phyloP scores from a whole-genome alignment of 2,888 invertebrate genomes.

The Drosophila merina region DNA sequence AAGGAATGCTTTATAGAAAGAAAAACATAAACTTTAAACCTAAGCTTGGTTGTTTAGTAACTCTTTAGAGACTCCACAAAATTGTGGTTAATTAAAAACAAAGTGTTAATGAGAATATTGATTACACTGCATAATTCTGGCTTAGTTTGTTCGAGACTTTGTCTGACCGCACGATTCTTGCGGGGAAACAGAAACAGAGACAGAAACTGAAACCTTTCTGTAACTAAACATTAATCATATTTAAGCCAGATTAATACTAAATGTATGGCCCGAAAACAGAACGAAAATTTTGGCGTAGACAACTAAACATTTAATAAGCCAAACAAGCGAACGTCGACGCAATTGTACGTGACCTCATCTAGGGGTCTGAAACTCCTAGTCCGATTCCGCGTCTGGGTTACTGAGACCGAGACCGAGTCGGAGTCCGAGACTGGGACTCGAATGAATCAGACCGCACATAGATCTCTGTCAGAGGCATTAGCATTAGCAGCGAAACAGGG shows the following conservation, averaged over 20 bases:
- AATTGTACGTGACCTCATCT: slow-evolving; percentile 66
- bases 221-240: slow-evolving; percentile 67
- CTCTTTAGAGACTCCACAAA: background rate
- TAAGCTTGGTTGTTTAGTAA: no score
- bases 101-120: slow-evolving; percentile 21
- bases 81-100: slow-evolving; percentile 30
- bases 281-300: slow-evolving; percentile 31
- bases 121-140: slow-evolving; percentile 25
- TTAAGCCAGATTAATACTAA: slow-evolving; percentile 65
- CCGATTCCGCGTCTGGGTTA: background rate
- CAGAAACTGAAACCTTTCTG: slow-evolving; percentile 26
- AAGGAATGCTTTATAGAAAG: no score
- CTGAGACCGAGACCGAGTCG: slow-evolving; percentile 1
- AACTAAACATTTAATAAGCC: slow-evolving; percentile 73
- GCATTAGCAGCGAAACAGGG: slow-evolving; percentile 58
- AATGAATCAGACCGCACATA: slow-evolving; percentile 77
- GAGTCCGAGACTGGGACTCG: slow-evolving; percentile 23
- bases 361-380: slow-evolving; percentile 22
- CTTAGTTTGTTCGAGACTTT: slow-evolving; percentile 24
- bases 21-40: no score
- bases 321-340: slow-evolving; percentile 63
- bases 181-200: background rate
- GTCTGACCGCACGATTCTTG: slow-evolving; percentile 19
- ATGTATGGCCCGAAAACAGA: slow-evolving; percentile 38
- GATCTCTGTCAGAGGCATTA: slow-evolving; percentile 73